Base-by-base conservation (phyloP, 2,797 vertebrate species). In the Parauchenoglanis punctatus region DNA sequence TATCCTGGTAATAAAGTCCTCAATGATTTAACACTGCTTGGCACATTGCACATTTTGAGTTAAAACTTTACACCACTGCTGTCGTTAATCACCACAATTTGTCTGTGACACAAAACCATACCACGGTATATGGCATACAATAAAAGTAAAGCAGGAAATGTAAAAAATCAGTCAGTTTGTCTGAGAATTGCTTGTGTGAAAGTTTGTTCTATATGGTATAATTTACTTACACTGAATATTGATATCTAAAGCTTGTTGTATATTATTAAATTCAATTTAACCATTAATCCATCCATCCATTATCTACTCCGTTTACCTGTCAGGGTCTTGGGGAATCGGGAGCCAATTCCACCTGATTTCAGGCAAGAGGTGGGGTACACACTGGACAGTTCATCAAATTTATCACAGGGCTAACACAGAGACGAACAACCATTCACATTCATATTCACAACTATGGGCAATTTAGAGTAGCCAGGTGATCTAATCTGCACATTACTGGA, bases 61-160 rank as follows among this genome's bases (percentile, higher is more conserved):
- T 63, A 44, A 63, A 83, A 54, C 46, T 6, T 54, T 83, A n/a
- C 15, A 67, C 17, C 40, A 46, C 0, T 82, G 40, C 12, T 28
- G 23, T 63, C 15, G 12, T 7, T 54, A 56, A 77, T 73, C 40
- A 11, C 20, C 25, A 52, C 73, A 76, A 17, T 76, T 76, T 75
- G 20, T 49, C 25, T 52, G 40, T 73, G 52, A 78, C 28, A 20
- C 76, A 56, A 58, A 56, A 20, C 28, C 58, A 35, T 58, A 58
- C 54, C 28, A 58, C 4, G 1, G 5, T 56, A 44, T 63, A 17
- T 82, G 80, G 15, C 12, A 82, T 80, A 23, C 28, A 59, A 18
- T 56, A 78, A 56, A 82, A 65, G 49, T 52, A 81, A 78, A 28
- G n/a, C 75, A 77, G 46, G 8, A 58, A 81, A 81, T 18, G 17